Evolutionary conservation across 2,888 invertebrate genomes (phyloP).

Genomic region (Leptarthrus brevirostris): DNA sequence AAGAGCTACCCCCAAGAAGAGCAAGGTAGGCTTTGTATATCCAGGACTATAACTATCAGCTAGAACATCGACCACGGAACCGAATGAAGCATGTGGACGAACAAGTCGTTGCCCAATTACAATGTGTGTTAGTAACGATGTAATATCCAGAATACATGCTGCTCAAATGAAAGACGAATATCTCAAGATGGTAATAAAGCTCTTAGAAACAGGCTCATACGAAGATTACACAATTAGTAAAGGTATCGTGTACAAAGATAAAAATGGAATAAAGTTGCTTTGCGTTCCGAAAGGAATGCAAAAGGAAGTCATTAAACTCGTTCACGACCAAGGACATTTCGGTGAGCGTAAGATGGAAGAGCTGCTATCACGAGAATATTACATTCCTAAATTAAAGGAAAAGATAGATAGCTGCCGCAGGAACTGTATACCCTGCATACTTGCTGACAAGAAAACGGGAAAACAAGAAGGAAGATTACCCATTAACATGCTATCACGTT

Average conservation of each 20-base stretch:
- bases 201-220: slow-evolving; percentile 43
- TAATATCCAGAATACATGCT: slow-evolving; percentile 21
- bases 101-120: slow-evolving; percentile 20
- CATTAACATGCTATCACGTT: slow-evolving; percentile 59
- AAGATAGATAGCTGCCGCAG: slow-evolving; percentile 35
- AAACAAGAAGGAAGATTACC: slow-evolving; percentile 57
- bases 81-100: slow-evolving; percentile 55
- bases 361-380: neutral
- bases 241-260: slow-evolving; percentile 40
- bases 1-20: slow-evolving; percentile 52
- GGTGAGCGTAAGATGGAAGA: neutral
- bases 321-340: neutral
- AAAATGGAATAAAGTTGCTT: neutral
- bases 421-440: slow-evolving; percentile 49
- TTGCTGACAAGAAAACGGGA: slow-evolving; percentile 56
- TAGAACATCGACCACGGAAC: slow-evolving; percentile 51
- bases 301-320: slow-evolving; percentile 59
- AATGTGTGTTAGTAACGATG: neutral
- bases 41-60: slow-evolving; percentile 51
- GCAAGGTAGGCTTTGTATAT: slow-evolving; percentile 50
- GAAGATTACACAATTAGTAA: slow-evolving; percentile 30
- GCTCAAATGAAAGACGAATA: slow-evolving; percentile 47
- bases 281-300: slow-evolving; percentile 61
- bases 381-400: neutral
- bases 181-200: slow-evolving; percentile 18